These are phyloP conservation scores for Lethrus apterus DNA, from an alignment of 1,140 invertebrate species.

Conservation along the genomic window DNA sequence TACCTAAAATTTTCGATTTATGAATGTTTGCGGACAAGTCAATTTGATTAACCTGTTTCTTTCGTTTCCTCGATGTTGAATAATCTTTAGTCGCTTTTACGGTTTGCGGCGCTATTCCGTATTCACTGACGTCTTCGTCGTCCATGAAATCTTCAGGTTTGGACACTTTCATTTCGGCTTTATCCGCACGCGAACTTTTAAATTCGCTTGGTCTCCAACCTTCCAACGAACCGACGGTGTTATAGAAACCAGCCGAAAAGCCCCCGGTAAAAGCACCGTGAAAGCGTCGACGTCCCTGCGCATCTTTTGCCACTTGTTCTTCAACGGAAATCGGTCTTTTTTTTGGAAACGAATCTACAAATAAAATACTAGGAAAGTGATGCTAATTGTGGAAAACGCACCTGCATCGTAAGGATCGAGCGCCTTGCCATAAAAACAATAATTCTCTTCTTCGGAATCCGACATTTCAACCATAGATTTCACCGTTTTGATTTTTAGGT, in stretches of 20 bases:
- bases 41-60: conserved; percentile 38
- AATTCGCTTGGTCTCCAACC: conserved; percentile 91
- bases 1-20: conserved; percentile 10
- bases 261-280: conserved; percentile 99
- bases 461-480: conserved; percentile 30
- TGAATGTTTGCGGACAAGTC: background rate
- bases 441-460: conserved; percentile 51
- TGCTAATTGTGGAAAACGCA: conserved; percentile 34
- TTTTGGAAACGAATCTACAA: conserved; percentile 62
- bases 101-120: conserved; percentile 88
- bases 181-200: conserved; percentile 76
- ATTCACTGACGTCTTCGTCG: conserved; percentile 90
- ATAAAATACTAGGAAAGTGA: conserved; percentile 3
- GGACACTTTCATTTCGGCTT: conserved; percentile 49
- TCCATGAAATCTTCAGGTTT: conserved; percentile 97
- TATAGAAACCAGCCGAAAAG: conserved; percentile 97
- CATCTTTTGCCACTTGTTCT: conserved; percentile 87
- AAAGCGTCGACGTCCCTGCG: conserved; percentile 83
- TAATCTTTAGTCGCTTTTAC: conserved; percentile 74
- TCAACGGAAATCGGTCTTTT: conserved; percentile 78
- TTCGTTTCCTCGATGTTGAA: conserved; percentile 42
- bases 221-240: conserved; percentile 91
- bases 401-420: conserved; percentile 74
- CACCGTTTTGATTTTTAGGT: too few relatives aligned
- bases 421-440: conserved; percentile 65